Percentiles rank a stretch among this genome's conserved stretches.
Evolutionary conservation across 1,140 invertebrate species (phyloP).

Genomic region (Nasonia giraulti): DNA sequence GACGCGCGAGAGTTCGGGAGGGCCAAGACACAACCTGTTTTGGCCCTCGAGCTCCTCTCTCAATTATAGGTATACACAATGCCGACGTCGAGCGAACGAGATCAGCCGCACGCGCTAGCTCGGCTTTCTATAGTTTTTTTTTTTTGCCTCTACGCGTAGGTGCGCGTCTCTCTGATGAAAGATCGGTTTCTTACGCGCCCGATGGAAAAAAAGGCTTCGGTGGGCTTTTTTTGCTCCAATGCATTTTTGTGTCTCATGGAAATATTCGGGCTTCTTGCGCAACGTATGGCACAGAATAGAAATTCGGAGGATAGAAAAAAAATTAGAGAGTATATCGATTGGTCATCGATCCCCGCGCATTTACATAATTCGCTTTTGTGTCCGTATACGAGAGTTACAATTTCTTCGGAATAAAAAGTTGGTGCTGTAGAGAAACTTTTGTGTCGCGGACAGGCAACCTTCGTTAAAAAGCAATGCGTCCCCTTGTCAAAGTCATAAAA

Average conservation of each 20-base stretch:
- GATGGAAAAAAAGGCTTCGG: neutral
- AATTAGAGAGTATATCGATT: conserved; percentile 16
- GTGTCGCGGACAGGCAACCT: too few relatives aligned
- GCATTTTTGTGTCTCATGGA: conserved; percentile 29
- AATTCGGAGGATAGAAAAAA: neutral
- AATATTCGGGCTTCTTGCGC: neutral
- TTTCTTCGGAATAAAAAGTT: too few relatives aligned
- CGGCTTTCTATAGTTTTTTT: conserved; percentile 21
- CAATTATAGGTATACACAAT: neutral
- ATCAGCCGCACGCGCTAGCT: neutral
- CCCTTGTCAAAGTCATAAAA: conserved; percentile 13
- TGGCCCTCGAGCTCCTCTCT: neutral
- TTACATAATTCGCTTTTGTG: conserved; percentile 7
- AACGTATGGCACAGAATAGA: neutral
- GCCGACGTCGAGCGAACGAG: neutral
- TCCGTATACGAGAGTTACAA: neutral
- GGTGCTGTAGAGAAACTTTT: too few relatives aligned
- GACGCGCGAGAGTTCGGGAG: neutral
- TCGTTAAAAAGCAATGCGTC: neutral
- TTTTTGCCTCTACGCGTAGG: neutral
- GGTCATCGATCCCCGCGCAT: neutral
- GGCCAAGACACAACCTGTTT: conserved; percentile 5
- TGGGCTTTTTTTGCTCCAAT: neutral
- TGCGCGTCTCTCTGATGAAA: neutral
- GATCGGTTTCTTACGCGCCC: neutral